Conservation (phyloP, 2,797 vertebrate species). For the Gymnothorax reevesii region DNA sequence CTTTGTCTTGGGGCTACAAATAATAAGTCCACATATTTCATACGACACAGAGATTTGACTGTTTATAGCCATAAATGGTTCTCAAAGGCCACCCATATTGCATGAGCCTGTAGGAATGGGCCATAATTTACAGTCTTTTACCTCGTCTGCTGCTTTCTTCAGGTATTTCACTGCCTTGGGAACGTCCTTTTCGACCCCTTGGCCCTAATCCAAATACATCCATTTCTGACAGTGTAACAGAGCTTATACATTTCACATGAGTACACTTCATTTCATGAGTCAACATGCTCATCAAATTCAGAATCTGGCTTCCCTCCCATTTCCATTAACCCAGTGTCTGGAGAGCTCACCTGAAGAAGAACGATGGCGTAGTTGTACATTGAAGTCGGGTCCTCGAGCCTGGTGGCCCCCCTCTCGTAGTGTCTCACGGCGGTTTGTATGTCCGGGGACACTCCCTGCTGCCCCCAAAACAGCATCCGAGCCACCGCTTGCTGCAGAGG, state of each 20-base stretch:
- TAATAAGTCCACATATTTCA: not conserved
- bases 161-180: slow-evolving; percentile 71
- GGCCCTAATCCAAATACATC: slow-evolving; percentile 61
- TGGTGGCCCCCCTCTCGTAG: slow-evolving; percentile 73
- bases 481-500: slow-evolving; percentile 68
- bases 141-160: slow-evolving; percentile 73
- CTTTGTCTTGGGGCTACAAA: no score
- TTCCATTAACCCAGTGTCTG: not conserved
- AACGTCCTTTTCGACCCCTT: slow-evolving; percentile 72
- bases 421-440: slow-evolving; percentile 70
- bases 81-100: not conserved
- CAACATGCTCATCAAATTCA: not conserved
- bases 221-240: not conserved
- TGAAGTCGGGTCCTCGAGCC: slow-evolving; percentile 66
- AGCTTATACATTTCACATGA: not conserved
- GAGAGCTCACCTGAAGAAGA: slow-evolving; percentile 68
- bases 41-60: not conserved
- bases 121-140: slow-evolving; percentile 34
- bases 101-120: not conserved
- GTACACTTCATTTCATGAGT: not conserved
- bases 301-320: not conserved
- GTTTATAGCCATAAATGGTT: not conserved
- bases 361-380: slow-evolving; percentile 82
- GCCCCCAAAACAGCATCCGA: slow-evolving; percentile 83
- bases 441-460: slow-evolving; percentile 75